Base-by-base conservation (phyloP, 1,140 invertebrate genomes). In the Caenorhabditis brenneri region DNA sequence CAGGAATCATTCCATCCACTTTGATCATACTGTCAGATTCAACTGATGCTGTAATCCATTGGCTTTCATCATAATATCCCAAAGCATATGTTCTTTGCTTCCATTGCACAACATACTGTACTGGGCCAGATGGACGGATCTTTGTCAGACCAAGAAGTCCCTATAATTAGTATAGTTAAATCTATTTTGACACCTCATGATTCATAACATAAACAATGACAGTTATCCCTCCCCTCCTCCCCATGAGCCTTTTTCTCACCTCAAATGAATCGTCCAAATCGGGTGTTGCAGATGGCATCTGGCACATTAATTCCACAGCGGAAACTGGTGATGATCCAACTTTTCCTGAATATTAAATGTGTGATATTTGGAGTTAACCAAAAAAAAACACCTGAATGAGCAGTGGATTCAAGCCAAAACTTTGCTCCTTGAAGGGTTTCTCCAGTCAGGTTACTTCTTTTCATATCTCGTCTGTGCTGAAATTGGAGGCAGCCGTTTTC, bases 1-100 rank as follows among this genome's bases (percentile, higher is more conserved):
- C 84, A 48, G 85, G 85, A n/a, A 84, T 60, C 49, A 86, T 58
- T 22, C 85, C 85, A 33, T 86, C 85, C 16, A 86, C 81, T 55
- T 79, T 78, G 39, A 86, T 60, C 49, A 86, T 42, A 36, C 42
- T 65, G 4, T 55, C 36, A 24, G 80, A 31, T 51, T 86, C 85
- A 22, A 84, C 80, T 22, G 84, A 85, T 5, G 84, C 79, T 6
- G 84, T 85, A 31, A 85, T 85, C 84, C 84, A 85, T 48, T 81
- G 58, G 39, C 81, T 85, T 24, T 85, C 84, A 55, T 85, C 74
- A 33, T 81, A 81, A 27, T 65, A 79, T 24, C 84, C 84, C 1
- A 81, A 31, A 9, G 42, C 74, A 42, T 81, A 74, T 4, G 81
- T 79, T 42, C 74, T 69, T 19, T 85, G 84, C 53, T 85, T 85